Base-by-base conservation (phyloP, 2,888 invertebrate species). In the Prenolepis imparis region DNA sequence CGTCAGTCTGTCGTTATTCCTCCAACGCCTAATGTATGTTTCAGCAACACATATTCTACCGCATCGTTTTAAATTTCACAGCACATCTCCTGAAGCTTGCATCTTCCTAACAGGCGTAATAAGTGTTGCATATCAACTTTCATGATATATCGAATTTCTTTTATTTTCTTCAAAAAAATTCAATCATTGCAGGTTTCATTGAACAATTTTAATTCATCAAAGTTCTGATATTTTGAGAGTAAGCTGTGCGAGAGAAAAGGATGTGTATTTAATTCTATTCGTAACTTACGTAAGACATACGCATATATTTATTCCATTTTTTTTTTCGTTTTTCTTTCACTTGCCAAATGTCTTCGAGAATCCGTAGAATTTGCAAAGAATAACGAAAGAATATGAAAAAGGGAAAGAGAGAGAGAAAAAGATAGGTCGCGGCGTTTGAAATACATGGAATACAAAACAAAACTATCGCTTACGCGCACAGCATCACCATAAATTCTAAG, bases 401-500 rank as follows among this genome's bases (percentile, higher is more conserved):
- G n/a, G 8, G n/a, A 15, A 36, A 24, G 18, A 24, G 39, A 39
- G 24, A 36, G 39, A 39, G 32, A 41, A 21, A 32, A 44, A 55
- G 70, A 41, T 21, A 64, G 41, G 3, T 24, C 39, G 67, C 12
- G 44, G 18, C 18, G 5, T 18, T 52, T n/a, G 32, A 48, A 67
- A 48, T 78, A 78, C 72, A 72, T 12, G 72, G 86, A 87, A 89
- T 86, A 85, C 74, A 85, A 90, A 90, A 90, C 91, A 90, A 89
- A 91, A 92, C 91, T 91, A 90, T 90, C 87, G 88, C 88, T 86
- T 80, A 89, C 87, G 88, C 89, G 89, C 86, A 88, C 89, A 90
- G 92, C 92, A 92, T 93, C 94, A 92, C 93, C 93, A 94, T 94
- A 94, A 94, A 94, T 94, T 92, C 93, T 90, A 85, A 89, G 91